Percentiles rank a stretch among this genome's conserved stretches.
phyloP scores from a whole-genome alignment of 2,113 vertebrate genomes.

The Syrrhaptes paradoxus region DNA sequence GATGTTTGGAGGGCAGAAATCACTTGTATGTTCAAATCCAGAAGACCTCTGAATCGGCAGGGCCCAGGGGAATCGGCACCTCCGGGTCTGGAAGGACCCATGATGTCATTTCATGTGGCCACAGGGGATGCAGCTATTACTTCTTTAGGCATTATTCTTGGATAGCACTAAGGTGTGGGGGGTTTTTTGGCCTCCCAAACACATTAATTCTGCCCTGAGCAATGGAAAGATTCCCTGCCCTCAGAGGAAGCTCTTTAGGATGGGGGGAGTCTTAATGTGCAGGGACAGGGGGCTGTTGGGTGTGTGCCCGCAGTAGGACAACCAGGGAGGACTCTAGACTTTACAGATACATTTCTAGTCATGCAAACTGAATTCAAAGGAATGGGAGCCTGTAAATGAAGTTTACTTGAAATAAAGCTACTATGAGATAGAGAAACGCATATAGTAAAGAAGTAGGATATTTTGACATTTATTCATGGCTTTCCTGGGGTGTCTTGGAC shows the following conservation, averaged over 20 bases:
- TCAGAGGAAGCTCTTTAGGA: not conserved
- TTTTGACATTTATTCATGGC: constrained; percentile 8
- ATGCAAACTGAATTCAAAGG: not conserved
- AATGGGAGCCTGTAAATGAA: not conserved
- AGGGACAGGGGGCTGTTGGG: not conserved
- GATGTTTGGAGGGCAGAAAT: constrained; percentile 45
- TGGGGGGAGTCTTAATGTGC: not conserved
- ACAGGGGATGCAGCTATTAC: not conserved
- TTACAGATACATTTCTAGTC: not conserved
- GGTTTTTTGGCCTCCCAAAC: not conserved
- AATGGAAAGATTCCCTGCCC: not conserved
- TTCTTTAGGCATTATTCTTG: constrained; percentile 46
- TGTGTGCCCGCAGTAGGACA: not conserved
- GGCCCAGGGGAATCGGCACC: not conserved
- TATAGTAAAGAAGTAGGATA: not conserved
- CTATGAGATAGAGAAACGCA: not conserved
- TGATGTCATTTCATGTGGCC: constrained; percentile 28
- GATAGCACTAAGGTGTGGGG: not conserved
- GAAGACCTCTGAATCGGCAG: not conserved
- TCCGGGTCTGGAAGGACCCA: not conserved
- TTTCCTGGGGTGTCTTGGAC: constrained; percentile 7
- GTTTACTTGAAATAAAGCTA: not conserved
- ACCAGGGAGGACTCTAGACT: not conserved
- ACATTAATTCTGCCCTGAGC: not conserved
- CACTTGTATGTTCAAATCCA: not conserved